Conservation (phyloP, 2,113 vertebrate species). For the Sturnus vulgaris region DNA sequence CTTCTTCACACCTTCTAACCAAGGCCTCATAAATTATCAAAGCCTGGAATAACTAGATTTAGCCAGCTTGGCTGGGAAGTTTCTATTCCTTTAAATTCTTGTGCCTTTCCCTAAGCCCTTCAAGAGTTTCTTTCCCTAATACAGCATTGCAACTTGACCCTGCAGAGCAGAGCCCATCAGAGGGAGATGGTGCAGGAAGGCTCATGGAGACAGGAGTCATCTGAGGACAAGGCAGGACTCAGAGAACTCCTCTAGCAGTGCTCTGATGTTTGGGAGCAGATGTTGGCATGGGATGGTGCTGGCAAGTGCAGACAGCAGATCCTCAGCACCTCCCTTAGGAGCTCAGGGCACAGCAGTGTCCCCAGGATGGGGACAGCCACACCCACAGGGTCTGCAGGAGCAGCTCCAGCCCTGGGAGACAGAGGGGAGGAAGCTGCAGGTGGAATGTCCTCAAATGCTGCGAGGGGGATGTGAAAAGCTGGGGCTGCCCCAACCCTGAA, state of each 20-base stretch:
- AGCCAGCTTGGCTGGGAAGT: neutral
- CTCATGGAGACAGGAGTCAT: neutral
- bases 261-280: neutral
- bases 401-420: neutral
- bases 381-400: neutral
- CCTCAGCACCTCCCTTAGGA: neutral
- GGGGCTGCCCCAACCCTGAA: neutral
- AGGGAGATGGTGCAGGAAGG: neutral
- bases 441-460: neutral
- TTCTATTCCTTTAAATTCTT: neutral
- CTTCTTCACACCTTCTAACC: neutral
- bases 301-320: neutral
- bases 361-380: fast-evolving
- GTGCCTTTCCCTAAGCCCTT: neutral
- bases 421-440: neutral
- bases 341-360: neutral
- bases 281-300: neutral
- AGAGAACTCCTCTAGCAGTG: neutral
- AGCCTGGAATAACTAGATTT: neutral
- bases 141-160: neutral
- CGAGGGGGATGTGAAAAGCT: neutral
- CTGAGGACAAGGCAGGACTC: neutral
- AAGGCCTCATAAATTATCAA: neutral
- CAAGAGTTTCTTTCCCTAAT: neutral
- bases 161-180: neutral